A percentile compares a stretch with the other conserved stretches of the same genome.
Evolutionary conservation across 2,797 vertebrate species (phyloP).

Genomic region (Darevskia nairensis): DNA sequence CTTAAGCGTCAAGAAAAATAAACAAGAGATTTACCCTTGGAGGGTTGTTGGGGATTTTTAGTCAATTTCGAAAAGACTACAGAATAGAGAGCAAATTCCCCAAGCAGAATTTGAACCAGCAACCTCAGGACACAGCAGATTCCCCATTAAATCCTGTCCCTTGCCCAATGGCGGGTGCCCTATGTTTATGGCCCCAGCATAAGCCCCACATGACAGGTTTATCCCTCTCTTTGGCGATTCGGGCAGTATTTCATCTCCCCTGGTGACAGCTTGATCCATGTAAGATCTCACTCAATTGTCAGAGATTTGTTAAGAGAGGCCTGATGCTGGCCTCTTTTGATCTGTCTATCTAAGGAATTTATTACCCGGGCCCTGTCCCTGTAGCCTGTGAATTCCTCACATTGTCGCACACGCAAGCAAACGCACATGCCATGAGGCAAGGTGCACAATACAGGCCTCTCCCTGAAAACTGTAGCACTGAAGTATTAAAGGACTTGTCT

Average conservation of each 20-base stretch:
- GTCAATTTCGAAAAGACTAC: slow-evolving; percentile 5
- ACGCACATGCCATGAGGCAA: neutral
- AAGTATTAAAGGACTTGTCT: neutral
- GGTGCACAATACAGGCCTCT: neutral
- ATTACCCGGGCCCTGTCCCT: slow-evolving; percentile 31
- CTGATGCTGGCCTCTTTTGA: slow-evolving; percentile 31
- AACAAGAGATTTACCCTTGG: neutral
- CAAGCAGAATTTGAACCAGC: slow-evolving; percentile 11
- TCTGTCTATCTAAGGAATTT: slow-evolving; percentile 36
- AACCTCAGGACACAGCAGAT: neutral
- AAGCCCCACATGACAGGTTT: slow-evolving; percentile 35
- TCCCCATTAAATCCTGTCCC: slow-evolving; percentile 11
- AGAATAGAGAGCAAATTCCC: slow-evolving; percentile 3
- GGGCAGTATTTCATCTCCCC: slow-evolving; percentile 20
- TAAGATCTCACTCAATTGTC: slow-evolving; percentile 36
- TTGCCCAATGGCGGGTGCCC: neutral
- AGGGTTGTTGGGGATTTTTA: neutral
- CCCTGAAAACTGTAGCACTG: neutral
- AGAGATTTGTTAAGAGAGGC: slow-evolving; percentile 37
- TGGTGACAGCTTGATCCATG: slow-evolving; percentile 43
- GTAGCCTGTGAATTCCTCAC: neutral
- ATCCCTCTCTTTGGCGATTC: slow-evolving; percentile 28
- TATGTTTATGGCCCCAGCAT: slow-evolving; percentile 21
- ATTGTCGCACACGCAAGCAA: neutral
- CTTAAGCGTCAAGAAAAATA: neutral